Conservation (phyloP, 2,888 invertebrate species). For the Acanthosepion lycidas region DNA sequence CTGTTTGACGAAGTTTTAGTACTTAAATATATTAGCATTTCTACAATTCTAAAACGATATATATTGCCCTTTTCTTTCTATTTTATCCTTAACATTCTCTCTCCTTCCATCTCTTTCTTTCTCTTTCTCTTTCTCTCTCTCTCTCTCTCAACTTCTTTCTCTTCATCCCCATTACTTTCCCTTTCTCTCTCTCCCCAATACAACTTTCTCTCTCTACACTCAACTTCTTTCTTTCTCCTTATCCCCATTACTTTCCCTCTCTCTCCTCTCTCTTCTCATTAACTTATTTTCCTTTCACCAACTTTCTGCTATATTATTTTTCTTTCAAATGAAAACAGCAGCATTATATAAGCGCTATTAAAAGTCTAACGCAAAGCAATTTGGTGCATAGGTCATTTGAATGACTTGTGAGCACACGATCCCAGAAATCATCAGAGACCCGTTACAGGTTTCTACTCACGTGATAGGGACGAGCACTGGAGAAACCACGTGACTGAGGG, state of each 20-base stretch:
- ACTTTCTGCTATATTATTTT: background rate
- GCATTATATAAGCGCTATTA: background rate
- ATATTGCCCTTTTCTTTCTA: too few species aligned
- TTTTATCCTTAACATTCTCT: background rate
- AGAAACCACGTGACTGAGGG: slow-evolving; percentile 22
- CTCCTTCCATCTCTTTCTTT: background rate
- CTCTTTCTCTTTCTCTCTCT: slow-evolving; percentile 33
- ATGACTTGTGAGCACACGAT: background rate
- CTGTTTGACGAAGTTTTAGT: too few species aligned
- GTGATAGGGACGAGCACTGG: background rate
- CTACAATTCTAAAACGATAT: too few species aligned
- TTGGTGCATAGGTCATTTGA: background rate
- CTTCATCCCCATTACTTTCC: too few species aligned
- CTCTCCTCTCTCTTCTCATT: too few species aligned
- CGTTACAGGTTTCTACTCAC: slow-evolving; percentile 8
- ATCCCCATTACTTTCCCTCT: background rate
- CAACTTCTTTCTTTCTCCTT: background rate
- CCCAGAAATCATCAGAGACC: background rate
- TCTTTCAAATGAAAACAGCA: background rate
- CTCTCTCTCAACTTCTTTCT: background rate
- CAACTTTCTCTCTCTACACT: background rate
- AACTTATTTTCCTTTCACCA: too few species aligned
- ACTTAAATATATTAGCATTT: too few species aligned
- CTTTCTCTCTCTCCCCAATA: too few species aligned
- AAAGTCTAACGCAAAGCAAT: background rate